Conservation (phyloP, 2,797 vertebrate species). For the Eulemur coronatus region DNA sequence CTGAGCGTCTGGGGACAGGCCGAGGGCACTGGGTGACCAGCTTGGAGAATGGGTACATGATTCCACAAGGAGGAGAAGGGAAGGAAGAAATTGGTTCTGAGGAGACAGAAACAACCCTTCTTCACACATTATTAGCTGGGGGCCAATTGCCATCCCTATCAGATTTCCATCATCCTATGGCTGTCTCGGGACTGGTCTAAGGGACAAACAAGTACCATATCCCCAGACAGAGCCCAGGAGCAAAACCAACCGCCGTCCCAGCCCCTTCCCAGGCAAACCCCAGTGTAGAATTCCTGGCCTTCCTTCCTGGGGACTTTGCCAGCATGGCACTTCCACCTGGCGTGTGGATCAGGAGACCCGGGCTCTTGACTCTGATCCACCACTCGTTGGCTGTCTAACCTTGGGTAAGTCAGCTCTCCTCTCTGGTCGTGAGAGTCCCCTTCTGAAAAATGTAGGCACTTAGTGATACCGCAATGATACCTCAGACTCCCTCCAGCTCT, state of each 20-base stretch:
- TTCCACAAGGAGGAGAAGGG: neutral
- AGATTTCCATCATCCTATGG: neutral
- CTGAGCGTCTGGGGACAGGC: neutral
- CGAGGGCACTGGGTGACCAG: neutral
- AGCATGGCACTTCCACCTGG: too few species aligned
- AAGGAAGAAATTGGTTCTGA: neutral
- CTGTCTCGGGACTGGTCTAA: neutral
- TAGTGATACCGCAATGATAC: neutral
- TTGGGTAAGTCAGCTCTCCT: neutral
- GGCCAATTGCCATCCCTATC: neutral
- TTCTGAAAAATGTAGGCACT: neutral
- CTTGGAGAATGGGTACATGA: neutral
- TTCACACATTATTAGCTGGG: neutral
- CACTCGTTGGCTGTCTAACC: too few species aligned
- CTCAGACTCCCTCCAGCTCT: neutral
- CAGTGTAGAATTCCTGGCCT: neutral
- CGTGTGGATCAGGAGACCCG: neutral
- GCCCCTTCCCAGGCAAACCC: neutral
- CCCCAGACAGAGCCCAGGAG: neutral
- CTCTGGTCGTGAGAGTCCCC: neutral
- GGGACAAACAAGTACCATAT: neutral
- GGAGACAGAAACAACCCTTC: neutral
- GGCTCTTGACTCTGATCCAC: neutral
- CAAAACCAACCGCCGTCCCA: neutral
- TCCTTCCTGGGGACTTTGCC: neutral